phyloP scores from a whole-genome alignment of 2,888 invertebrate species.

The Bombyx huttoni region DNA sequence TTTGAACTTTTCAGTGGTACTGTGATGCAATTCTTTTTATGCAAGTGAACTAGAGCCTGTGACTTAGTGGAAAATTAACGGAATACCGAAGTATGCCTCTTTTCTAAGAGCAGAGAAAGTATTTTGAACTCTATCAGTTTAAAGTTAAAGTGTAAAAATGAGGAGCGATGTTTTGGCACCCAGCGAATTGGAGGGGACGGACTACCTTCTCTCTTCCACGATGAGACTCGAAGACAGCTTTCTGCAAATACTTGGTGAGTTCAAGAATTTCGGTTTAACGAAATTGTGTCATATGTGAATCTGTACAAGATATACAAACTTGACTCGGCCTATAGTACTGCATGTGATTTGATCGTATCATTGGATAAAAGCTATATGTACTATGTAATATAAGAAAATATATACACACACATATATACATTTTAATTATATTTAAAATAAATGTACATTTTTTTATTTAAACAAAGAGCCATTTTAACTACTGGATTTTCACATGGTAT shows the following conservation, averaged over 20 bases:
- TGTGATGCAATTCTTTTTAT: constrained; percentile 5
- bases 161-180: constrained; percentile 65
- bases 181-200: constrained; percentile 74
- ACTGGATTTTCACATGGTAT: too few relatives aligned
- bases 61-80: constrained; percentile 1
- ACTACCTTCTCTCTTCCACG: constrained; percentile 75
- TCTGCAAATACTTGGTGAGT: constrained; percentile 76
- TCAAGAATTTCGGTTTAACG: background rate
- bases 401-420: too few relatives aligned
- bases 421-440: too few relatives aligned
- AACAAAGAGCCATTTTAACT: too few relatives aligned
- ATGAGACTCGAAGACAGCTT: constrained; percentile 75
- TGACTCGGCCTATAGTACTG: too few relatives aligned
- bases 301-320: too few relatives aligned
- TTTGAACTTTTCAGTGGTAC: constrained; percentile 7
- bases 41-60: constrained; percentile 2
- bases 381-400: too few relatives aligned
- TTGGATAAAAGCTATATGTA: too few relatives aligned
- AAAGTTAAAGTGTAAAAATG: constrained; percentile 41
- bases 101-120: background rate
- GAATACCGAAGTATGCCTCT: background rate
- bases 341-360: too few relatives aligned
- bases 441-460: too few relatives aligned
- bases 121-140: constrained; percentile 6
- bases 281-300: too few relatives aligned